Conservation (phyloP, 2,888 invertebrate species). For the Pogonocherus hispidulus region DNA sequence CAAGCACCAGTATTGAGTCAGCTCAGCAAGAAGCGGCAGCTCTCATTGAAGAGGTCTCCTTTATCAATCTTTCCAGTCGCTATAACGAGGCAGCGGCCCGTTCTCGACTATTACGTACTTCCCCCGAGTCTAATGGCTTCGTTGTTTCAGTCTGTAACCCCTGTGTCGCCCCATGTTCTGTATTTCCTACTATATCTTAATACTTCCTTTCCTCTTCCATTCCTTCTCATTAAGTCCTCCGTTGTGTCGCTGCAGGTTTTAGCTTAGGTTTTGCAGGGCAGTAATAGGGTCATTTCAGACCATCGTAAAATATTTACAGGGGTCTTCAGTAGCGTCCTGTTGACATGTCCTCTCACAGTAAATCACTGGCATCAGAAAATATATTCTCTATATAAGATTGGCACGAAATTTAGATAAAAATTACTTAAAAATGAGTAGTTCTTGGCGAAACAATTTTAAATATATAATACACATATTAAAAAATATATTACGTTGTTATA, state of each 20-base stretch:
- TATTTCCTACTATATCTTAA: conserved; percentile 64
- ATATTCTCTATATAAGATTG: no score
- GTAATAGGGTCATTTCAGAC: conserved; percentile 18
- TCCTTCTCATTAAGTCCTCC: conserved; percentile 63
- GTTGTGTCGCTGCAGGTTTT: conserved; percentile 53
- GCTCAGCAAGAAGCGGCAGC: conserved; percentile 28
- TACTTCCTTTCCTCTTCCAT: conserved; percentile 62
- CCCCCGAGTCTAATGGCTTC: conserved; percentile 56
- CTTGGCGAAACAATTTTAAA: no score
- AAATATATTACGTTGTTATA: no score
- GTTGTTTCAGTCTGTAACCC: conserved; percentile 60
- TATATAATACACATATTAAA: no score
- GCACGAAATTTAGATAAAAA: no score
- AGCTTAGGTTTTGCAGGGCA: conserved; percentile 25
- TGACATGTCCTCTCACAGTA: not conserved
- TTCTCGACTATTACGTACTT: conserved; percentile 57
- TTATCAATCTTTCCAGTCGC: conserved; percentile 52
- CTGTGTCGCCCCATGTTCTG: conserved; percentile 59
- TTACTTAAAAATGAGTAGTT: no score
- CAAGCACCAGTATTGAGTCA: conserved; percentile 27
- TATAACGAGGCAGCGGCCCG: conserved; percentile 52
- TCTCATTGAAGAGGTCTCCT: conserved; percentile 42
- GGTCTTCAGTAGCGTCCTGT: not conserved
- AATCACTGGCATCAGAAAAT: no score
- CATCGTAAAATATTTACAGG: conserved; percentile 16